Evolutionary conservation across 2,113 vertebrate genomes (phyloP).

Genomic region (Platycercus adscitus): DNA sequence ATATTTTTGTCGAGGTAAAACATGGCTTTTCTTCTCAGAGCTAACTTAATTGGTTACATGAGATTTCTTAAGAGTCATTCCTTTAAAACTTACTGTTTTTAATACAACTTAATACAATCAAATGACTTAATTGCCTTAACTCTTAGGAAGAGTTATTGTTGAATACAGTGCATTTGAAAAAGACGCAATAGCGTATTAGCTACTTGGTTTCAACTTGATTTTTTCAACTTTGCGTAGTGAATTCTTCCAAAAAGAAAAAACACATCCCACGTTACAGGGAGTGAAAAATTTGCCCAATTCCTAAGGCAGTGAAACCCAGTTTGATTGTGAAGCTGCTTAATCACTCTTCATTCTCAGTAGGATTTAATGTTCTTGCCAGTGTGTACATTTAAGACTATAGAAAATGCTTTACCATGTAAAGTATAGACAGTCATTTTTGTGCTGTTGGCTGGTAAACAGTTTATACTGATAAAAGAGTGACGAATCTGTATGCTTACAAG

Average conservation of each 20-base stretch:
- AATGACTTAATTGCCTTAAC: slow-evolving; percentile 78
- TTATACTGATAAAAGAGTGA: slow-evolving; percentile 70
- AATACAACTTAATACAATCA: slow-evolving; percentile 74
- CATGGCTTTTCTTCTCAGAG: slow-evolving; percentile 26
- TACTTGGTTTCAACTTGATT: slow-evolving; percentile 60
- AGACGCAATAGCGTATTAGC: slow-evolving; percentile 20
- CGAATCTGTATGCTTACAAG: slow-evolving; percentile 57
- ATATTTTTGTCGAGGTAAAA: slow-evolving; percentile 41
- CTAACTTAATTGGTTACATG: slow-evolving; percentile 6
- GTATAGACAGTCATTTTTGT: slow-evolving; percentile 75
- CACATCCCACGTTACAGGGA: neutral
- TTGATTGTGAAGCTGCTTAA: slow-evolving; percentile 75
- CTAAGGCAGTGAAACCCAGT: neutral
- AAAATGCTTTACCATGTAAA: slow-evolving; percentile 84
- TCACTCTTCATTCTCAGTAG: slow-evolving; percentile 42
- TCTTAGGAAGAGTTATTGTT: slow-evolving; percentile 63
- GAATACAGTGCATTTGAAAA: slow-evolving; percentile 16
- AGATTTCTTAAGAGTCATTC: neutral
- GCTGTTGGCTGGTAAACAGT: slow-evolving; percentile 72
- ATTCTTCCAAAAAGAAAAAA: neutral
- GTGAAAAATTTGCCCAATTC: neutral
- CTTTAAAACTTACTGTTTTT: slow-evolving; percentile 66
- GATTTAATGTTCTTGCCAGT: slow-evolving; percentile 69
- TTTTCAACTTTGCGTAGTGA: slow-evolving; percentile 33
- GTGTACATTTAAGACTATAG: slow-evolving; percentile 73